Base-by-base conservation (phyloP, 2,113 vertebrate species). In the Trinectes maculatus region DNA sequence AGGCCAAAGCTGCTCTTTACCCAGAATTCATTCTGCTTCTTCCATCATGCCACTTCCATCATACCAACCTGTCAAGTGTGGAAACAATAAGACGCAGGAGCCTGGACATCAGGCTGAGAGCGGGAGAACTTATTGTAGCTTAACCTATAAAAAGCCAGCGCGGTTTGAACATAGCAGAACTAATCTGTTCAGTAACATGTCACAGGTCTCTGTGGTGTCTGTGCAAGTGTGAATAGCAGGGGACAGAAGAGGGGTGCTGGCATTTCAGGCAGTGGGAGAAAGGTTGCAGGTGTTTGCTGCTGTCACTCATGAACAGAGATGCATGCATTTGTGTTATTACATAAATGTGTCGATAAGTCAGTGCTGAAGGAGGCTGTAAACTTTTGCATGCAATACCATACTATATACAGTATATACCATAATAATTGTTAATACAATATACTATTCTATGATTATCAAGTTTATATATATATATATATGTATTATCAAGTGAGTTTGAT, bases 121-220 rank as follows among this genome's bases (percentile, higher is more conserved):
- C 44, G 28, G 76, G 44, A 51, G 26, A 37, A 61, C 28, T 24
- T 47, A 36, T 13, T 18, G 22, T 55, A 31, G 28, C 65, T 64
- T 56, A 36, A 37, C 24, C 73, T 58, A 60, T 67, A 66, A 58
- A 66, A 49, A 53, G 19, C 15, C 19, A 13, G 11, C 19, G 19
- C 22, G 43, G 57, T 58, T 8, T 52, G 67, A 61, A 48, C 21
- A 42, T 21, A 46, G 83, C 71, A 74, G 78, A 89, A 83, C 84
- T 82, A 87, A 91, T 87, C 47, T 43, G 55, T 46, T 60, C 71
- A 76, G 57, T 69, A 75, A 36, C n/a, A 46, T 44, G 19, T 56
- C 13, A 36, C 22, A 61, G 11, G 55, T 58, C 56, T 46, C 39
- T 57, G 37, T 62, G 59, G 48, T n/a, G n/a, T 55, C 42, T 19